Base-by-base conservation (phyloP, 2,797 vertebrate species). In the Microchirus variegatus region DNA sequence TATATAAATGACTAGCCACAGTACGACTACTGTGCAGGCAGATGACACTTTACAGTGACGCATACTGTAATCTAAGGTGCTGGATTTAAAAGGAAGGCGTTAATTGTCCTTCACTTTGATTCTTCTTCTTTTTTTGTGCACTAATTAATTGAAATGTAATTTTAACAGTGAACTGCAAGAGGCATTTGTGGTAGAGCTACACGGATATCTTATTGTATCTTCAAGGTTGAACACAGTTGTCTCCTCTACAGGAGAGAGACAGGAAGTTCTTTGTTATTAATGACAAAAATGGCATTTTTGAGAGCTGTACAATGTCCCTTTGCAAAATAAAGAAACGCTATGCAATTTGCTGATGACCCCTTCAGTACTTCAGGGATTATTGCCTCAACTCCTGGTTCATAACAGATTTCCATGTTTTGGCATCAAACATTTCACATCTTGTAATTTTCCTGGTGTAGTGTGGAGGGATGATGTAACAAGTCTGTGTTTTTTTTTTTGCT, bases 401-500 rank as follows among this genome's bases (percentile, higher is more conserved):
- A n/a, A 50, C 16, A 57, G 70, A 73, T 50, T 54, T 44, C 13
- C 7, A 40, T 67, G 37, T 63, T 79, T 63, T 76, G 72, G 53
- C 53, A 69, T 57, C 57, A 62, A 16, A 60, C 15, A 1, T 54
- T 36, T n/a, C 18, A 15, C 54, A 70, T 31, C 57, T 48, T 71
- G 43, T 60, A 80, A 81, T 73, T 68, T 69, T 73, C 17, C 52
- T 45, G 12, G 9, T 63, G 72, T 31, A 19, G 38, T 65, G 19
- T n/a, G 42, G 41, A 54, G 61, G 53, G 60, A 40, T 12, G 1
- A 57, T 46, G 40, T 53, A 49, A 61, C 56, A 65, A 31, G 9
- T 73, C n/a, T 37, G 10, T 22, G n/a, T 26, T 26, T 26, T 26
- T 26, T 26, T 60, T 59, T 62, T 62, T 58, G 35, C 53, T 61